Evolutionary conservation across 2,888 invertebrate genomes (phyloP), one percentile per base, ranked within the genome.

Genomic region (Sarcophaga subvicina): DNA sequence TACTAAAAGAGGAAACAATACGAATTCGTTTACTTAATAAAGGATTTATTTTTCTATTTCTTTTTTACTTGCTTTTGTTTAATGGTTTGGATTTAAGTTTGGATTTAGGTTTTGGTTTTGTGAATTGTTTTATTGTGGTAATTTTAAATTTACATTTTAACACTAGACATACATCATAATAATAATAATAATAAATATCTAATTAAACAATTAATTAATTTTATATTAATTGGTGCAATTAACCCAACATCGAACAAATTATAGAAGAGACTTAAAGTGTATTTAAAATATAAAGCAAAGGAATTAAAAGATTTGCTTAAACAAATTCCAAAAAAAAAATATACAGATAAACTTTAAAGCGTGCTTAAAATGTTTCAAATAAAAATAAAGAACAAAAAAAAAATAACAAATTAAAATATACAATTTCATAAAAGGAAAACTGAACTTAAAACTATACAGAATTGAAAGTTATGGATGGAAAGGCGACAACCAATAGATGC

Each of bases 1-100:
- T 80, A 86, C 85, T 49, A 83, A 82, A 86, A 78, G 54, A 64
- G 67, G 54, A 82, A 83, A 77, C 59, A 80, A 67, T 86, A 72
- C 45, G 49, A 80, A 75, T 73, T 83, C 64, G 63, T 54, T 83
- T 85, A 86, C 12, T 83, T 77, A 79, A 81, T 78, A 83, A 83
- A 37, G 49, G 59, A 72, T 82, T 82, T 82, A 3, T 27, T 71
- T 54, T 79, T 70, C 49, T 76, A 37, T 45, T 49, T 71, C 49
- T 69, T 71, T 54, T 17, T 11, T 4, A 11, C 14, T 49, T 37
- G 6, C 6, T 49, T 49, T 69, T 54, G 47, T 85, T 80, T 81
- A 78, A n/a, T 71, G 72, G 62, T 86, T 62, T 25, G 8, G 22
- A 10, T 37, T 37, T 37, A 10, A 37, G 8, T 37, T 37, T 37